Evolutionary conservation across 2,797 vertebrate species (phyloP).

Genomic region (Neostethus bicornis): DNA sequence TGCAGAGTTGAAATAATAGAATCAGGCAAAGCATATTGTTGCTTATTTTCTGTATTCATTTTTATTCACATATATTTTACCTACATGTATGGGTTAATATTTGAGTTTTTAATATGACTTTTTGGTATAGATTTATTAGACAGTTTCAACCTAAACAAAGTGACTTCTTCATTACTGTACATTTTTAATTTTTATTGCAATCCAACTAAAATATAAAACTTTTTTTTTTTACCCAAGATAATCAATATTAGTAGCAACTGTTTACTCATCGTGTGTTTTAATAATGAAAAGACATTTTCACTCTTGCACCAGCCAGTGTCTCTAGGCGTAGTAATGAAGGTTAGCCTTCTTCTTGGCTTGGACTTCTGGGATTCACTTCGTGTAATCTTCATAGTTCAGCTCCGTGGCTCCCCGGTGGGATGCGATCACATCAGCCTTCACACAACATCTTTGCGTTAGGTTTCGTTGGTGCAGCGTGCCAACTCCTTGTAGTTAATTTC

Average conservation of each 20-base stretch:
- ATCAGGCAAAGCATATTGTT: no score
- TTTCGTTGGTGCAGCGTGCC: constrained; percentile 97
- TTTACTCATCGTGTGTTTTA: constrained; percentile 34
- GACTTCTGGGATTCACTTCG: constrained; percentile 99
- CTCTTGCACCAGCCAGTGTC: constrained; percentile 43
- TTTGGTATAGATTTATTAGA: no score
- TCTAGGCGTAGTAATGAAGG: constrained; percentile 96
- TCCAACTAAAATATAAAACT: constrained; percentile 6
- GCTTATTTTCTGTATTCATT: no score
- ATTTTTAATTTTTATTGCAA: neutral
- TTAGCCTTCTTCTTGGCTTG: constrained; percentile 99
- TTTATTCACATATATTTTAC: no score
- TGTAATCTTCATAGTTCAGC: constrained; percentile 98
- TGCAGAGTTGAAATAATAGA: no score
- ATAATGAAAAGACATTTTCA: constrained; percentile 43
- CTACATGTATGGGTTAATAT: no score
- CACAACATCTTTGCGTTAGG: constrained; percentile 98
- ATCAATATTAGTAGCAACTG: constrained; percentile 48
- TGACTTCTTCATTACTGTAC: no score
- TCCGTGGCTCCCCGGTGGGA: constrained; percentile 95
- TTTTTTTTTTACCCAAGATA: constrained; percentile 66
- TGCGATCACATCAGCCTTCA: constrained; percentile 98
- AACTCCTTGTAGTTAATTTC: constrained; percentile 98
- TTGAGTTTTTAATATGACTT: no score
- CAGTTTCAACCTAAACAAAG: no score